Conservation (phyloP, 1,140 invertebrate species). For the Hestina assimilis region DNA sequence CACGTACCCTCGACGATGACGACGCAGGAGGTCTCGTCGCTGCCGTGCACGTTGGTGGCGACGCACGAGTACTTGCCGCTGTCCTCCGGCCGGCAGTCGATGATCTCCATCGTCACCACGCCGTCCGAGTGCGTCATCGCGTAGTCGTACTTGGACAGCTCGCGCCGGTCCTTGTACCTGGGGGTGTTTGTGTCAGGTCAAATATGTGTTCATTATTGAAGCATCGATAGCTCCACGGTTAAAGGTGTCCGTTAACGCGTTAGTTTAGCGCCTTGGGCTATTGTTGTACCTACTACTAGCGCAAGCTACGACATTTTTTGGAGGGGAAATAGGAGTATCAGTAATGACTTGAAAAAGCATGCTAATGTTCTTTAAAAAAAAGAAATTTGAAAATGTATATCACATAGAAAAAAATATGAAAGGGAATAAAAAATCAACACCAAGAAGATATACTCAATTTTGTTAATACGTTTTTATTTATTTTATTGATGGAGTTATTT, state of each 20-base stretch:
- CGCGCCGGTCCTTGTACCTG: conserved; percentile 95
- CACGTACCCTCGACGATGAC: conserved; percentile 96
- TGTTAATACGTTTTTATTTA: no score
- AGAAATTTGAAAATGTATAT: neutral
- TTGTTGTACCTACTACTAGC: no score
- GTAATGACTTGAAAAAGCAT: no score
- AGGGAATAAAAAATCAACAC: no score
- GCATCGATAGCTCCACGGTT: neutral
- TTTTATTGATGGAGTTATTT: no score
- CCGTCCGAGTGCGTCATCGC: conserved; percentile 94
- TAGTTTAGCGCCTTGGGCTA: no score
- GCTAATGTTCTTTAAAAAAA: no score
- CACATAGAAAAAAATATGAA: no score
- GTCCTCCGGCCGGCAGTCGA: conserved; percentile 95
- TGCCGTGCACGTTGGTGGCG: conserved; percentile 94
- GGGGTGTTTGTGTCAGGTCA: neutral
- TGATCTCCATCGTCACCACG: conserved; percentile 97
- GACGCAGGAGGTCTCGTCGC: conserved; percentile 95
- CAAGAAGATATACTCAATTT: no score
- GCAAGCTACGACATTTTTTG: no score
- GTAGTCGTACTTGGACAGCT: conserved; percentile 94
- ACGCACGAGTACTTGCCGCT: conserved; percentile 97
- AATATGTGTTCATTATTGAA: neutral
- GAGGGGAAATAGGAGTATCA: no score
- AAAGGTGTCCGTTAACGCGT: neutral